Evolutionary conservation across 2,888 invertebrate species (phyloP).

Genomic region (Heliconius sara): DNA sequence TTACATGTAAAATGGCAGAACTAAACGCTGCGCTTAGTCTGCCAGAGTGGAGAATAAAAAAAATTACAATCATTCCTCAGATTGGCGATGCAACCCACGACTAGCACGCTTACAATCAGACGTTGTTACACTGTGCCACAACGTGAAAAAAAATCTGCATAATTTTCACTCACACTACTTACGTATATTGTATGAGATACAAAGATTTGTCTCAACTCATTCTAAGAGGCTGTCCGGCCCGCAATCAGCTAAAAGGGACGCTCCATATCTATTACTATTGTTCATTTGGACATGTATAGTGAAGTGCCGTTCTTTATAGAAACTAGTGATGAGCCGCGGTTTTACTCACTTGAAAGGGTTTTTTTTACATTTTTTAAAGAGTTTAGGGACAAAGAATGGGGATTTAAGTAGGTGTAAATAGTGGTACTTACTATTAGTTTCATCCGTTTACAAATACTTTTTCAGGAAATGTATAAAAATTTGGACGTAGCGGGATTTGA

Average conservation of each 20-base stretch:
- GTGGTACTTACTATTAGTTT: no score
- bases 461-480: no score
- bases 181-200: background rate
- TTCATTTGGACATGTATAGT: constrained; percentile 1
- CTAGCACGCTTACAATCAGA: background rate
- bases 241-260: constrained; percentile 38
- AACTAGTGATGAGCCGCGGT: background rate
- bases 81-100: background rate
- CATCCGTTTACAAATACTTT: no score
- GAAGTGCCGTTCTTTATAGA: background rate
- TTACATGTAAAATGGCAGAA: background rate
- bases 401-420: background rate
- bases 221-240: constrained; percentile 13
- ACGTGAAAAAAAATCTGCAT: no score
- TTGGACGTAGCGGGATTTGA: no score
- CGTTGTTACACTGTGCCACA: no score
- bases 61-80: background rate
- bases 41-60: background rate
- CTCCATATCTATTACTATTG: constrained; percentile 1
- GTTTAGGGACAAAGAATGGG: background rate
- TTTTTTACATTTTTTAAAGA: background rate
- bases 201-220: background rate
- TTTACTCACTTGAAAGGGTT: background rate
- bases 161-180: background rate
- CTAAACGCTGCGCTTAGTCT: background rate